phyloP scores from a whole-genome alignment of 2,797 vertebrate species.

The Triplophysa bombifrons region DNA sequence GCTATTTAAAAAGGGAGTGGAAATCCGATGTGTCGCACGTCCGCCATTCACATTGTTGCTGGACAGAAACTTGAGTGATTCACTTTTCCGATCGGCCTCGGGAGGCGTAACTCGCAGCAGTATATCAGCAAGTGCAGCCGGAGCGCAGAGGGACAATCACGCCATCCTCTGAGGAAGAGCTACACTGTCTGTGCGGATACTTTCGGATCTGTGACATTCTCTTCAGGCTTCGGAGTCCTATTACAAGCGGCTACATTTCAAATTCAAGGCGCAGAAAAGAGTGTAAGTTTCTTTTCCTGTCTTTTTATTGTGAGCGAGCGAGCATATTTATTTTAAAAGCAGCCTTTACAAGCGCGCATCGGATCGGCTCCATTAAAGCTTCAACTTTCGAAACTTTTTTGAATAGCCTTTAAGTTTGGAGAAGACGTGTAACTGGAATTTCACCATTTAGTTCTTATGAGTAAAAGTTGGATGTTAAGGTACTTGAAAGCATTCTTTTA shows the following conservation, averaged over 20 bases:
- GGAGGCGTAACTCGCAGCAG: slow-evolving; percentile 62
- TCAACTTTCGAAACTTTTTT: background rate
- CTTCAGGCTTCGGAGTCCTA: background rate
- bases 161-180: background rate
- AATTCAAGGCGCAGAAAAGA: background rate
- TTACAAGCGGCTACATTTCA: background rate
- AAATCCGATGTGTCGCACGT: slow-evolving; percentile 64
- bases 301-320: background rate
- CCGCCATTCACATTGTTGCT: slow-evolving; percentile 56
- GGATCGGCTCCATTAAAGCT: background rate
- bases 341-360: background rate
- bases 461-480: background rate
- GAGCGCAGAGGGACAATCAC: slow-evolving; percentile 38
- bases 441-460: background rate
- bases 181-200: slow-evolving; percentile 2
- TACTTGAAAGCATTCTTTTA: slow-evolving; percentile 20
- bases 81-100: slow-evolving; percentile 41
- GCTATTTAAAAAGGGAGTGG: slow-evolving; percentile 49
- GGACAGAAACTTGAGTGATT: slow-evolving; percentile 55
- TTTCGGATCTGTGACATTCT: background rate
- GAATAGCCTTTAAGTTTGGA: background rate
- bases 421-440: background rate
- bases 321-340: background rate
- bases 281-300: slow-evolving; percentile 27
- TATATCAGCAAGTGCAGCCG: slow-evolving; percentile 64